Percentiles rank a stretch among this genome's conserved stretches.
Conservation (phyloP, 2,113 vertebrate genomes). For the Excalfactoria chinensis region DNA sequence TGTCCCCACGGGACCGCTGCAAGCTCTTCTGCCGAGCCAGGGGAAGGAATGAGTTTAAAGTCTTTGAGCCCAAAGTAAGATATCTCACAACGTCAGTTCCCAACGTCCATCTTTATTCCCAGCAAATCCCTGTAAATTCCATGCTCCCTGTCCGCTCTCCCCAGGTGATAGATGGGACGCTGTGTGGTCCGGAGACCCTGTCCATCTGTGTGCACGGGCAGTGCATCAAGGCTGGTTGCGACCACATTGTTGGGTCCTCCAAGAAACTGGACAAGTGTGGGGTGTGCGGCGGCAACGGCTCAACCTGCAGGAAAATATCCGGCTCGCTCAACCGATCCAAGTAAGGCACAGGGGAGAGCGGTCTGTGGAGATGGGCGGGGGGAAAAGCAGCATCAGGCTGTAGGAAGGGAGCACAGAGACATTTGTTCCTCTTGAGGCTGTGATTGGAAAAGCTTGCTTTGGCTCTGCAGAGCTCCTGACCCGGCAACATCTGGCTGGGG, state of each 20-base stretch:
- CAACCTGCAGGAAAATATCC: slow-evolving; percentile 89
- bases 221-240: slow-evolving; percentile 96
- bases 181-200: slow-evolving; percentile 93
- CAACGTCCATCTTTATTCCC: not conserved
- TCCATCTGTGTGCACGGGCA: slow-evolving; percentile 95
- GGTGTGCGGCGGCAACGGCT: slow-evolving; percentile 89
- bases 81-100: not conserved
- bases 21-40: slow-evolving; percentile 92
- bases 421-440: not conserved
- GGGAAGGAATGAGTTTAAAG: slow-evolving; percentile 93
- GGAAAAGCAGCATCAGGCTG: not conserved
- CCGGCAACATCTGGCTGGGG: not conserved
- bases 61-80: slow-evolving; percentile 94
- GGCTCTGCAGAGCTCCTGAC: not conserved
- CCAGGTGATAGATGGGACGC: slow-evolving; percentile 94
- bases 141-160: not conserved
- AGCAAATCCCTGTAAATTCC: not conserved
- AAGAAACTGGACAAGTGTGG: slow-evolving; percentile 94
- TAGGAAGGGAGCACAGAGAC: not conserved
- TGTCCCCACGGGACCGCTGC: slow-evolving; percentile 93
- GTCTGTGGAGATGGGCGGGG: not conserved
- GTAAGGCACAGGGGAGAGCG: slow-evolving; percentile 68
- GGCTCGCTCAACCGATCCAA: slow-evolving; percentile 88
- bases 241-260: slow-evolving; percentile 91
- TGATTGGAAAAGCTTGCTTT: not conserved